Evolutionary conservation across 1,140 invertebrate species (phyloP), one percentile per base, ranked within the genome.

Genomic region (Magallana angulata): DNA sequence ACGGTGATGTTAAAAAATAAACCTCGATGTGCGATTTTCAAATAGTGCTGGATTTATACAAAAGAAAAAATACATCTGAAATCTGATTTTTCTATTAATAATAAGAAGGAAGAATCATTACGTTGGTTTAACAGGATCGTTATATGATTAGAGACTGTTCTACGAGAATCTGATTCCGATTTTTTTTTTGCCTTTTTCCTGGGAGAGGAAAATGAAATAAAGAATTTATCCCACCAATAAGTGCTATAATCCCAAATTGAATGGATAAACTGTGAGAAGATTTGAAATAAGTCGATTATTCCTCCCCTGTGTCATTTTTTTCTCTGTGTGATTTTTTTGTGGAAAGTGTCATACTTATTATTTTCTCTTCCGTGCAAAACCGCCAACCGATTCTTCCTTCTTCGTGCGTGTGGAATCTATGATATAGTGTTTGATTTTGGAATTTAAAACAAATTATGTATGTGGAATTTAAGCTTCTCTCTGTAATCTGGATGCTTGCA

Each of bases 61-160:
- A 30, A 30, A 30, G 14, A 8, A 24, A 36, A 76, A 48, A 12
- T 48, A 48, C 5, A 4, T 48, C 36, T 24, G 5, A 30, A 76
- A 30, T 48, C 68, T 76, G 24, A 76, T 76, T 76, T 76, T 76
- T 18, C 18, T 7, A 76, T 30, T 24, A 76, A 36, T 76, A 76
- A 0, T 36, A 30, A 9, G 68, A 76, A 36, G 36, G 36, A 48
- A 5, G 36, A 48, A 48, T 2, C 36, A 48, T 48, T 48, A 48
- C 36, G 5, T 48, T 48, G 36, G 36, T 48, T 48, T 48, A 48
- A 48, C 36, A 48, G 36, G 36, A 48, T 48, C 36, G 36, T 48
- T 48, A 2, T 48, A 48, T 48, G 36, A 48, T 5, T 48, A 48
- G 36, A 48, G 36, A 48, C 36, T 48, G 36, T 48, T 48, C 36